Evolutionary conservation across 2,888 invertebrate genomes (phyloP).

Genomic region (Pristionchus japonicus): DNA sequence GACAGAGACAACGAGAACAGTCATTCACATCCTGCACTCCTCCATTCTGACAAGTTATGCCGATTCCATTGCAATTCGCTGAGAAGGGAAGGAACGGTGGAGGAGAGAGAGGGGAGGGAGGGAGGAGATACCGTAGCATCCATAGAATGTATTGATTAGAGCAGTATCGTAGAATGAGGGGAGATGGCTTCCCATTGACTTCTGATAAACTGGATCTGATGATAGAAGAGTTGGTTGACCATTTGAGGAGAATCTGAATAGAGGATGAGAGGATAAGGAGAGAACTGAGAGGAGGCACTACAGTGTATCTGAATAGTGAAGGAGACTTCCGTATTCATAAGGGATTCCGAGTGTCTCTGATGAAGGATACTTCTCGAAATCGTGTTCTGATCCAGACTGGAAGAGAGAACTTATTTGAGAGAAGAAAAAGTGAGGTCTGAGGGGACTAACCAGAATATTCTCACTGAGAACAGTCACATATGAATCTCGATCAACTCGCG

Average conservation of each 20-base stretch:
- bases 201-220: neutral
- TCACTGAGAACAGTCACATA: neutral
- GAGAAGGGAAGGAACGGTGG: neutral
- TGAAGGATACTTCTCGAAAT: conserved; percentile 22
- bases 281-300: neutral
- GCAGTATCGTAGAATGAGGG: conserved; percentile 15
- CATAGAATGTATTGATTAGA: conserved; percentile 27
- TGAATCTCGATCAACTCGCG: conserved; percentile 5
- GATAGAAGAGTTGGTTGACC: conserved; percentile 4
- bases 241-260: neutral
- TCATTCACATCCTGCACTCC: conserved; percentile 36
- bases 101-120: neutral
- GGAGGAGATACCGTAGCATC: neutral
- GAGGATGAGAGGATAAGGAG: neutral
- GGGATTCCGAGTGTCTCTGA: conserved; percentile 23
- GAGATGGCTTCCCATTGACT: conserved; percentile 29
- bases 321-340: conserved; percentile 21
- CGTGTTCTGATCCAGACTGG: conserved; percentile 14
- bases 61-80: neutral
- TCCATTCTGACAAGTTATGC: neutral
- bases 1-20: conserved; percentile 4
- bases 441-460: neutral
- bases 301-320: conserved; percentile 25
- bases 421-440: too few relatives aligned
- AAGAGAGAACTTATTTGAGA: too few relatives aligned